Base-by-base conservation (phyloP, 1,140 invertebrate species). In the Palaemon carinicauda region DNA sequence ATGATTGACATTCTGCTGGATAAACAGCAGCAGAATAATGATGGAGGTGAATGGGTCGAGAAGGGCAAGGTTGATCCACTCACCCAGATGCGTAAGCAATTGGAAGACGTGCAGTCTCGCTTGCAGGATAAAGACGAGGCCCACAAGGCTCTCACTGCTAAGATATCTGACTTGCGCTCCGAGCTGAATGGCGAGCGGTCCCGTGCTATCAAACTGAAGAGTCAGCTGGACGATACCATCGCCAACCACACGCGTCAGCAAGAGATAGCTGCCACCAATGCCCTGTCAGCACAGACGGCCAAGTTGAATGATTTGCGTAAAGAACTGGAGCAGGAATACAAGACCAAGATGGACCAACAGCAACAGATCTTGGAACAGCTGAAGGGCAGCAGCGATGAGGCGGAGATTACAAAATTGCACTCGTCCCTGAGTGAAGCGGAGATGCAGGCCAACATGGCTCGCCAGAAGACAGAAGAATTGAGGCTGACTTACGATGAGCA, bases 1-100 rank as follows among this genome's bases (percentile, higher is more conserved):
- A 92, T 98, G 15, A 97, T 97, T 90, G 96, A 98, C 91, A 94
- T 96, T 81, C 92, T 98, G 71, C 92, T 98, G 41, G 97, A 97
- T 91, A 97, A 96, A 90, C 95, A 96, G 91, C 94, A 96, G 90
- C 95, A 96, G 90, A 95, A 94, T 89, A 94, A 94, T 1, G 91
- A 92, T 81, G 92, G 93, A 0, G 93, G 95, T 83, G 94, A 95
- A 88, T 98, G 97, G 96, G 95, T 95, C 53, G 96, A 96, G 93
- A 89, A 92, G 91, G 92, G 95, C 93, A 94, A 95, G 53, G 94
- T 96, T 71, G 96, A 98, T 91, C 96, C 96, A 0, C 93, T 96
- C 33, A 94, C 96, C 78, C 95, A 96, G 90, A 90, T 98, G 87
- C 96, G 96, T 90, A 97, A 96, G 88, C 96, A 97, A 91, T 91